Evolutionary conservation across 2,113 vertebrate genomes (phyloP), one percentile per base, ranked within the genome.

Genomic region (Bos javanicus): DNA sequence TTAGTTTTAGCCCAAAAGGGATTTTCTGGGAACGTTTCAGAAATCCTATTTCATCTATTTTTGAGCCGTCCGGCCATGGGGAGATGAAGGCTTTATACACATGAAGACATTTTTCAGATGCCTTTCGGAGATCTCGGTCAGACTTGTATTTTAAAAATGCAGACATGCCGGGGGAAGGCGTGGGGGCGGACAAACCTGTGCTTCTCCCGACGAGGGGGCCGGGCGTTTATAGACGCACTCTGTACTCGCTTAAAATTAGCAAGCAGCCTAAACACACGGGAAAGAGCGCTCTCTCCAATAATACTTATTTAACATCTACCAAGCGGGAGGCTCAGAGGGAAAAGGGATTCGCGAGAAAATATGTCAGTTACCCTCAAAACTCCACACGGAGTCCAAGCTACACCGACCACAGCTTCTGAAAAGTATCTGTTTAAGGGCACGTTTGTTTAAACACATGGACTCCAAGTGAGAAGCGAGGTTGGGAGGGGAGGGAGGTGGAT

Each of bases 61-160:
- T 43, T 87, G 91, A 94, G 82, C 82, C 26, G 3, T 82, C 60
- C 54, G 5, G 15, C 80, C 52, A 4, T 14, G 46, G 43, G 90
- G 91, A 91, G 90, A 95, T 93, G 33, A 87, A 82, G 60, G 91
- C 81, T 91, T 93, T 82, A 48, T 6, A 52, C 87, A 56, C 82
- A 97, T 25, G 7, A 76, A 95, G 71, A 62, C 94, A 95, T 95
- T 97, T 95, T 93, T 95, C 25, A 57, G 60, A 97, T 95, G 82
- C 94, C 60, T 97, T 76, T 76, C 5, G 60, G 91, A 82, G 87
- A 56, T 82, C 54, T 83, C 16, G 94, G 94, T 87, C 26, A 94
- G 96, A 76, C 94, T 62, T 87, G 91, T 43, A 87, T 95, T 54
- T 83, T 33, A 94, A 97, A 90, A 93, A 97, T 82, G 91, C 96